Evolutionary conservation across 2,113 vertebrate species (phyloP), one percentile per base, ranked within the genome.

Genomic region (Syrmaticus mikado): DNA sequence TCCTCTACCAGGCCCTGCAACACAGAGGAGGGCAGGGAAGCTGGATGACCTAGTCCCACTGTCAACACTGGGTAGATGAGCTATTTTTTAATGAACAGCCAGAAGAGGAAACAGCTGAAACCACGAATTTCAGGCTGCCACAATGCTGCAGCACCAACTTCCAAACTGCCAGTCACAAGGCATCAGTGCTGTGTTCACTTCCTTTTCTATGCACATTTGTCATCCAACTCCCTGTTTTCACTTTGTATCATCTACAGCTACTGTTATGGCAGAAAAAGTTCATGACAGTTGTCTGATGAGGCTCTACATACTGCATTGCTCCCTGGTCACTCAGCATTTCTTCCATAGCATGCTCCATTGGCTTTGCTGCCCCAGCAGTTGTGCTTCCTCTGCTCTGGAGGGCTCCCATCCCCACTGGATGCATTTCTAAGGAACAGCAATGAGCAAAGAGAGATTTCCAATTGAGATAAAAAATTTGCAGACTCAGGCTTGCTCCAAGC

Each of bases 1-100:
- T 83, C 18, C 45, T 16, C 40, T 86, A 34, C 13, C 28, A 64
- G 57, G 57, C 38, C 25, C 50, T 78, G 43, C 30, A 89, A 38
- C 14, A 20, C 1, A 65, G 66, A 78, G 65, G 34, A 86, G 28
- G 62, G 84, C 45, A 79, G 67, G 68, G 80, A 64, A 34, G 22
- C 71, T 13, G 38, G 50, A 67, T 45, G 24, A 50, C 67, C 43
- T 21, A 50, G 50, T 82, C 67, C 45, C 50, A 45, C 60, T 72
- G 58, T 53, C 28, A 86, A 67, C 16, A 57, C 61, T 30, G 21
- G 65, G 40, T 38, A 83, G 43, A 48, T 52, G 7, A 88, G 40
- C 74, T 94, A 41, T 78, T 84, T 92, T 82, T 68, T 25, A 73
- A 91, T 46, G 58, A 92, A 64, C 36, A 62, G 36, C n/a, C 46